A percentile compares a stretch with the other conserved stretches of the same genome.
Conservation (phyloP, 92 coral and sea anemone species). For the Palythoa caribaeorum region DNA sequence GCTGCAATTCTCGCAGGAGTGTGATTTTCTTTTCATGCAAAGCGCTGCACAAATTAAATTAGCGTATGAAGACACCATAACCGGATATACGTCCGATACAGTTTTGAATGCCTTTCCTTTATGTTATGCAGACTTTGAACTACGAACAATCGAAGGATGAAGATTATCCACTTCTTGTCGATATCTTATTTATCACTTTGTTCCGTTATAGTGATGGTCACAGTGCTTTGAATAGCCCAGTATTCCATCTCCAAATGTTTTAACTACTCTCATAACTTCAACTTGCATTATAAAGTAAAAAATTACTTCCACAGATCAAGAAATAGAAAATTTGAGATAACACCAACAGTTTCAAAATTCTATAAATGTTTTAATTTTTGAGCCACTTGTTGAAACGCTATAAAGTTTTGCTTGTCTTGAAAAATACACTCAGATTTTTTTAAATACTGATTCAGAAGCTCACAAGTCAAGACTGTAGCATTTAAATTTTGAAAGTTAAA, state of each 20-base stretch:
- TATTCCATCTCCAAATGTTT: not conserved
- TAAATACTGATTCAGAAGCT: no score
- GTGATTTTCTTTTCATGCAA: not conserved
- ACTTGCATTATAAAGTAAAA: no score
- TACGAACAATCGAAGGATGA: slow-evolving; percentile 26
- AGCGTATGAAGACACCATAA: slow-evolving; percentile 32
- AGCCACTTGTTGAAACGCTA: no score
- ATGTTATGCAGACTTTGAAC: slow-evolving; percentile 39
- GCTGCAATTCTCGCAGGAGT: not conserved
- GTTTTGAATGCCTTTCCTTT: slow-evolving; percentile 30
- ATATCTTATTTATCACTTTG: not conserved
- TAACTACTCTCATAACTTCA: no score
- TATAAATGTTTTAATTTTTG: no score
- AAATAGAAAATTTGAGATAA: no score
- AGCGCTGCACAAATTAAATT: slow-evolving; percentile 46
- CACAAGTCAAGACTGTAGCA: no score
- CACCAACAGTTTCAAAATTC: no score
- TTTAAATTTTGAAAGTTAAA: no score
- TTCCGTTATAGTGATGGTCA: not conserved
- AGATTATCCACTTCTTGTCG: not conserved
- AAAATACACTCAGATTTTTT: no score
- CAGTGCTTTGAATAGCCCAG: not conserved
- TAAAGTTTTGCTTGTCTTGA: no score
- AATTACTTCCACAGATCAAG: no score
- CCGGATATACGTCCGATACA: slow-evolving; percentile 38